Evolutionary conservation across 2,888 invertebrate species (phyloP).

Genomic region (Hydraecia micacea): DNA sequence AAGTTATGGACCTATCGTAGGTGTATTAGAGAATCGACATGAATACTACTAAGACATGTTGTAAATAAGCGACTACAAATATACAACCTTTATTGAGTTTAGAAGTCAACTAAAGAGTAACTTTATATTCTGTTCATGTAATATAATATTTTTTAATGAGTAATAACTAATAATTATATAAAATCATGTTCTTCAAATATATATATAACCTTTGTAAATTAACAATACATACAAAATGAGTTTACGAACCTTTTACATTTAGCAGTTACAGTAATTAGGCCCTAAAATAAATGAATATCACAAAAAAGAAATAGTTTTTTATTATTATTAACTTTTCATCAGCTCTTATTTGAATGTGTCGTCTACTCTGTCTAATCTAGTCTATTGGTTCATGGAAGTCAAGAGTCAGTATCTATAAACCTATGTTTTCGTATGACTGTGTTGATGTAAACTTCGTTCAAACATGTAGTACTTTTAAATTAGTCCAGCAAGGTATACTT

Average conservation of each 20-base stretch:
- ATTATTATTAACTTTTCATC: conserved; percentile 11
- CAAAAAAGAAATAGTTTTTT: conserved; percentile 37
- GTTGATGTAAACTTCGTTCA: conserved; percentile 25
- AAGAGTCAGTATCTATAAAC: background rate
- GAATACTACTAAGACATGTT: conserved; percentile 28
- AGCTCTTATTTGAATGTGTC: background rate
- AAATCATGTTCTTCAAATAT: conserved; percentile 32
- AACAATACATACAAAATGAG: conserved; percentile 45
- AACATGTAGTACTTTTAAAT: conserved; percentile 25
- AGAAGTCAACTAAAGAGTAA: conserved; percentile 31
- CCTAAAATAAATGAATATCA: conserved; percentile 62
- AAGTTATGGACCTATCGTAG: background rate
- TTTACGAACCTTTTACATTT: conserved; percentile 49
- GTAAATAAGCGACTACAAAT: conserved; percentile 35
- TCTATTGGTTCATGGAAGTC: conserved; percentile 32
- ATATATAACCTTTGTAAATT: conserved; percentile 28
- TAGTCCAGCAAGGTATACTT: conserved; percentile 25
- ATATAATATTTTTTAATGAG: conserved; percentile 14
- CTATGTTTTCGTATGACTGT: conserved; percentile 16
- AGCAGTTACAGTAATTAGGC: conserved; percentile 58
- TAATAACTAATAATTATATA: conserved; percentile 17
- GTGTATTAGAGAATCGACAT: conserved; percentile 40
- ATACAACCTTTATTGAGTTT: conserved; percentile 58
- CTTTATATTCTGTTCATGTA: conserved; percentile 34
- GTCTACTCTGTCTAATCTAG: conserved; percentile 2